phyloP scores from a whole-genome alignment of 2,113 vertebrate species.

The Cardinalis cardinalis region DNA sequence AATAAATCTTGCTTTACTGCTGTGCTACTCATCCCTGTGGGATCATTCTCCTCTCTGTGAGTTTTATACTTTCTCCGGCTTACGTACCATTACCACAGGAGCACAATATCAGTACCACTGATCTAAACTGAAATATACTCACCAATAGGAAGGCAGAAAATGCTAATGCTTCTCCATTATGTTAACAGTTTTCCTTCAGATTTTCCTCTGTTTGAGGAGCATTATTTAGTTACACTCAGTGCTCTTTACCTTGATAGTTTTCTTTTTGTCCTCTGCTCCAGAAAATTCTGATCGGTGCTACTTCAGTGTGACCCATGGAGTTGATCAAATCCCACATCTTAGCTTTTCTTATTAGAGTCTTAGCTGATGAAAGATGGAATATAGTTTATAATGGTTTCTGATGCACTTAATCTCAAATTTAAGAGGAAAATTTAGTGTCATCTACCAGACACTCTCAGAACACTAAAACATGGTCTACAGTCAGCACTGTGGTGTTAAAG shows the following conservation, averaged over 20 bases:
- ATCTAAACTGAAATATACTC: background rate
- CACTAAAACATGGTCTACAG: background rate
- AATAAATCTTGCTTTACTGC: slow-evolving; percentile 14
- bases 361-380: background rate
- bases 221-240: background rate
- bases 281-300: background rate
- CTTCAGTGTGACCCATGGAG: background rate
- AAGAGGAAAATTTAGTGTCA: background rate
- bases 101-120: background rate
- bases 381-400: background rate
- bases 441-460: background rate
- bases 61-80: background rate
- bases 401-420: background rate
- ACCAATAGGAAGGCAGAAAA: background rate
- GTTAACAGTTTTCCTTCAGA: background rate
- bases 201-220: background rate
- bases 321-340: background rate
- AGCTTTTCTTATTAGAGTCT: background rate
- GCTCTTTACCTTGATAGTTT: background rate
- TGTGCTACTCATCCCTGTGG: background rate
- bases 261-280: background rate
- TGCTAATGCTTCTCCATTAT: background rate
- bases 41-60: background rate
- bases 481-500: background rate
- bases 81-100: background rate